phyloP scores from a whole-genome alignment of 2,888 invertebrate genomes.

The Hofmannophila pseudospretella region DNA sequence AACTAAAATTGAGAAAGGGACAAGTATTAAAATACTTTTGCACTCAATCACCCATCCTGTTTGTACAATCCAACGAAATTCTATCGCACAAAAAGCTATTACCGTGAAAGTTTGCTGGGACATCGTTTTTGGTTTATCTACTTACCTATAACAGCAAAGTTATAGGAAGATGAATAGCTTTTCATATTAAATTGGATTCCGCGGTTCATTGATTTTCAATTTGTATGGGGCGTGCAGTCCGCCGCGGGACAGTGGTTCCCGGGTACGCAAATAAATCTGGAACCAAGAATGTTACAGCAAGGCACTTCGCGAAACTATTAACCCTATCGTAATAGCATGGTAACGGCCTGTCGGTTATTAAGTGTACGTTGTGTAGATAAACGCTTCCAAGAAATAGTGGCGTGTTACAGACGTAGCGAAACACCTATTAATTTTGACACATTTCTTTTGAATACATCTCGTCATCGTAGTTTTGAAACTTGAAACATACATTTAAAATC shows the following conservation, averaged over 20 bases:
- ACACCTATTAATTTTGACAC: too few relatives aligned
- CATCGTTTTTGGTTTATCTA: conserved; percentile 22
- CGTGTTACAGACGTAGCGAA: not conserved
- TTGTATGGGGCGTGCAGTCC: conserved; percentile 51
- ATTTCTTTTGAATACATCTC: too few relatives aligned
- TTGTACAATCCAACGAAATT: not conserved
- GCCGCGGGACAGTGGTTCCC: conserved; percentile 25
- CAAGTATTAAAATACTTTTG: too few relatives aligned
- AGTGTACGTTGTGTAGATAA: not conserved
- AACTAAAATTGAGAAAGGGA: too few relatives aligned
- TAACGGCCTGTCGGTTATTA: not conserved
- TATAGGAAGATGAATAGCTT: conserved; percentile 54
- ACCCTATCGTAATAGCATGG: not conserved
- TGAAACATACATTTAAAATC: too few relatives aligned
- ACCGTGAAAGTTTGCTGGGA: conserved; percentile 27
- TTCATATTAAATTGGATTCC: conserved; percentile 65
- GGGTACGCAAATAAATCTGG: conserved; percentile 51
- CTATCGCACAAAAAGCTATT: conserved; percentile 25
- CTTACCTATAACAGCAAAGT: conserved; percentile 17
- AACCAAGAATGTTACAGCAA: conserved; percentile 28
- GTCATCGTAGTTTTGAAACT: too few relatives aligned
- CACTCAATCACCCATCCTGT: too few relatives aligned
- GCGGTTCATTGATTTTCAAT: conserved; percentile 73
- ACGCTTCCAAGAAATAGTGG: not conserved
- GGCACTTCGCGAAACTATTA: conserved; percentile 27